A percentile compares a stretch with the other conserved stretches of the same genome.
Conservation (phyloP, 2,113 vertebrate species). For the Vombatus ursinus region DNA sequence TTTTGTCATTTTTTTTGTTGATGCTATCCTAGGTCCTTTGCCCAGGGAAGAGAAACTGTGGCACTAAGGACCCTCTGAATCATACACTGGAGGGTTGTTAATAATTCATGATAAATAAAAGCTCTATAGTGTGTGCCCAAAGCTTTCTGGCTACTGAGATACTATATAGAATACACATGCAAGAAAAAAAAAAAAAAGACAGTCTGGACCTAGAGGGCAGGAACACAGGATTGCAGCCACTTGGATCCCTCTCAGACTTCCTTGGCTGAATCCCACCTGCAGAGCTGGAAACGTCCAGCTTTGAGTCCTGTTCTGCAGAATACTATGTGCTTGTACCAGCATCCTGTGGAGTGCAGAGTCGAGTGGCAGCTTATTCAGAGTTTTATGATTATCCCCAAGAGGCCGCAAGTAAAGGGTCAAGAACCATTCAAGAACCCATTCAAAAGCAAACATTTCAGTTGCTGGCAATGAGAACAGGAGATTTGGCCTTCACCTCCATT, state of each 20-base stretch:
- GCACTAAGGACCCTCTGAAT: neutral
- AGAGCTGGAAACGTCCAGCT: conserved; percentile 50
- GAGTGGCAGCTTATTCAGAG: neutral
- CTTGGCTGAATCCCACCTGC: conserved; percentile 61
- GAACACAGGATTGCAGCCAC: conserved; percentile 57
- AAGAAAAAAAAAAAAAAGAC: neutral
- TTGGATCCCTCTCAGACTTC: conserved; percentile 55
- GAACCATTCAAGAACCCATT: neutral
- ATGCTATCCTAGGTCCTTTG: neutral
- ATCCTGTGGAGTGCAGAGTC: neutral
- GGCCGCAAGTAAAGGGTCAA: neutral
- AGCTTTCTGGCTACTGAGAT: neutral
- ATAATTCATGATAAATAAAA: neutral
- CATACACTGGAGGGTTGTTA: neutral
- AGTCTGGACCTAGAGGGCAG: conserved; percentile 54
- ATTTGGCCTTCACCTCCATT: neutral
- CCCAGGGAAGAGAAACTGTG: neutral
- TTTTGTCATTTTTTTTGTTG: neutral
- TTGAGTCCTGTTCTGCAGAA: neutral
- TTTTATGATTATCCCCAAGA: conserved; percentile 4
- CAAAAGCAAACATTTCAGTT: neutral
- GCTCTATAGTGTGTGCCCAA: neutral
- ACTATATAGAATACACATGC: neutral
- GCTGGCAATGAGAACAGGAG: neutral
- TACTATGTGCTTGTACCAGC: conserved; percentile 13